Percentiles rank a stretch among this genome's conserved stretches.
These are phyloP conservation scores for Phataginus tetradactyla DNA, from an alignment of 2,797 vertebrate species.

Conservation along the genomic window DNA sequence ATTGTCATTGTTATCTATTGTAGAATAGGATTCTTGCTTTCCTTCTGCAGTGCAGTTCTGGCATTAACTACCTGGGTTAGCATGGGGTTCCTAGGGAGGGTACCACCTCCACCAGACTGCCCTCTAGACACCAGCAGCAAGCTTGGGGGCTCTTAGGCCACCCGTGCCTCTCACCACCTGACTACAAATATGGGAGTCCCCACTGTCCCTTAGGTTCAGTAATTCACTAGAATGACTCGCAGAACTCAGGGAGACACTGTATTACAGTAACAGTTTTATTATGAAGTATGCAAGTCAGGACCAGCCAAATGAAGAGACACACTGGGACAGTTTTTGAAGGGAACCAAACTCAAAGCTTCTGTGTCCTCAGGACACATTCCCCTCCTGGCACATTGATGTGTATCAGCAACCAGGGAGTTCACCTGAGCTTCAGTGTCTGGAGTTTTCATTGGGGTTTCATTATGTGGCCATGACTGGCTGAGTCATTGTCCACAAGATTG, in stretches of 20 bases:
- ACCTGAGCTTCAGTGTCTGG: neutral
- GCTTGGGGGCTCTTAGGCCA: neutral
- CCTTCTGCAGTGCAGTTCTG: neutral
- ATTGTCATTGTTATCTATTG: too few relatives aligned
- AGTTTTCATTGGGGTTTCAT: neutral
- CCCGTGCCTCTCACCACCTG: neutral
- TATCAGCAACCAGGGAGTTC: neutral
- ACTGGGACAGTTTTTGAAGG: neutral
- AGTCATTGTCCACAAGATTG: neutral
- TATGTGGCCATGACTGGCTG: neutral
- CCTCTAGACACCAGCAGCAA: neutral
- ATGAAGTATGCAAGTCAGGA: neutral
- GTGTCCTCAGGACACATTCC: neutral
- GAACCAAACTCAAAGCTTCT: neutral
- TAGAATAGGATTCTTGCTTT: neutral
- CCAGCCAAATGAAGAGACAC: neutral
- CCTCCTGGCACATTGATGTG: neutral
- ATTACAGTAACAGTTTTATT: neutral
- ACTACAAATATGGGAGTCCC: neutral
- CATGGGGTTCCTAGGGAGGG: neutral
- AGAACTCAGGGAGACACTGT: neutral
- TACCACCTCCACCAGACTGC: neutral
- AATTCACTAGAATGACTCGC: neutral
- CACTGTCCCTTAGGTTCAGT: neutral
- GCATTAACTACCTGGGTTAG: neutral